phyloP scores from a whole-genome alignment of 2,113 vertebrate genomes.

The Cichladusa arquata region DNA sequence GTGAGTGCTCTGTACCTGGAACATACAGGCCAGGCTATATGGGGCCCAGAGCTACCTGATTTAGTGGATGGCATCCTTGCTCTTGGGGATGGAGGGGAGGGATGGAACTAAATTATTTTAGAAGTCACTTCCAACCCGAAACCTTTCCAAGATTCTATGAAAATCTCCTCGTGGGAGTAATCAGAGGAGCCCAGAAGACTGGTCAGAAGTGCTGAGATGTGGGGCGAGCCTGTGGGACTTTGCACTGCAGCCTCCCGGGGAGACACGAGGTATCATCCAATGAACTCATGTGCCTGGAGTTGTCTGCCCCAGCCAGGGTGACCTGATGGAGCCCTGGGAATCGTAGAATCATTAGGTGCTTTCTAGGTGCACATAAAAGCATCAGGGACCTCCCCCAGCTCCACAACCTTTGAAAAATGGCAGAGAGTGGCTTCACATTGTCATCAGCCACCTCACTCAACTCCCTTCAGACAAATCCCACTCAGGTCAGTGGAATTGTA shows the following conservation, averaged over 20 bases:
- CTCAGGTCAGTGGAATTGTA: too few species aligned
- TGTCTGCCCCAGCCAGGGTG: neutral
- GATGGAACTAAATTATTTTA: neutral
- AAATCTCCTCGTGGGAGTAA: neutral
- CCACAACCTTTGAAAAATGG: neutral
- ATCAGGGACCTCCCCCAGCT: neutral
- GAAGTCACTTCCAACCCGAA: neutral
- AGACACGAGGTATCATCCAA: neutral
- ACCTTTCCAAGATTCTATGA: neutral
- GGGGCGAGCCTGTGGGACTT: neutral
- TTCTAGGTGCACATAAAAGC: neutral
- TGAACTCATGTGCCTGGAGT: neutral
- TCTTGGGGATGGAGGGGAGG: neutral
- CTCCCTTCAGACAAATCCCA: neutral
- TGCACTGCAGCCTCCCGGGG: neutral
- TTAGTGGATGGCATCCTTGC: neutral
- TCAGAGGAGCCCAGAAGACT: neutral
- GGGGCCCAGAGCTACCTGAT: neutral
- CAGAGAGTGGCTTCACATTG: neutral
- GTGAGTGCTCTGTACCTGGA: neutral
- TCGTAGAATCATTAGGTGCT: neutral
- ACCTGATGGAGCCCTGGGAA: neutral
- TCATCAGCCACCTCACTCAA: neutral
- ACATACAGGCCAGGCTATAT: neutral
- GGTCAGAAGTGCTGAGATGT: neutral